These are phyloP conservation scores for Pseudomyrmex sp. DNA, from an alignment of 1,140 invertebrate species.

Conservation along the genomic window DNA sequence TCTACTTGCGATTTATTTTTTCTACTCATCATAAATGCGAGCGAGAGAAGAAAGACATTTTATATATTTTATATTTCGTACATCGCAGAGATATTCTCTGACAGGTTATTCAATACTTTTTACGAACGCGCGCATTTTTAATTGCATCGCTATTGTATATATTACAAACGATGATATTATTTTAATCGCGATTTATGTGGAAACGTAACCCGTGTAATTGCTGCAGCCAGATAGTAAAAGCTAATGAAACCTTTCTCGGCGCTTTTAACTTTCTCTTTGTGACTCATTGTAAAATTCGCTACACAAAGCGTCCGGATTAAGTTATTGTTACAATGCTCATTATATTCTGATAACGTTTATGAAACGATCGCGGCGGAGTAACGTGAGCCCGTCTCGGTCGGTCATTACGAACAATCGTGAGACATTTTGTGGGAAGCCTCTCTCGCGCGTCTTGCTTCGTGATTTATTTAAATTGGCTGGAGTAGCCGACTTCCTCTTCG, in stretches of 20 bases:
- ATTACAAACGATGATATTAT: background rate
- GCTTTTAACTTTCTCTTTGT: background rate
- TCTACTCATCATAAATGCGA: background rate
- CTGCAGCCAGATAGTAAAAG: background rate
- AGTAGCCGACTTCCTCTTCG: constrained; percentile 57
- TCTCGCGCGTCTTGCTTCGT: no score
- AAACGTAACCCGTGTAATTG: background rate
- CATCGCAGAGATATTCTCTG: background rate
- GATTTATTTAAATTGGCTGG: constrained; percentile 66
- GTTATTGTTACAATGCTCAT: constrained; percentile 14
- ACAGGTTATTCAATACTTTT: background rate
- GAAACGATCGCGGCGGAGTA: background rate
- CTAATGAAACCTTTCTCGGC: background rate
- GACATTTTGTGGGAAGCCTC: background rate
- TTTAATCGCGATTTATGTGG: constrained; percentile 2
- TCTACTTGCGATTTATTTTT: background rate
- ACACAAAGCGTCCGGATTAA: background rate
- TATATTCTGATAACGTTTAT: constrained; percentile 10
- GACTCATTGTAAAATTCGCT: background rate
- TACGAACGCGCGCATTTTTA: background rate
- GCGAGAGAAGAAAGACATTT: background rate
- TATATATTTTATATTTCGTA: background rate
- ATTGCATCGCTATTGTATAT: background rate
- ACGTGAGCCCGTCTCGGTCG: background rate
- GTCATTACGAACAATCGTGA: constrained; percentile 5